Base-by-base conservation (phyloP, 2,113 vertebrate genomes). In the Pedetes capensis region DNA sequence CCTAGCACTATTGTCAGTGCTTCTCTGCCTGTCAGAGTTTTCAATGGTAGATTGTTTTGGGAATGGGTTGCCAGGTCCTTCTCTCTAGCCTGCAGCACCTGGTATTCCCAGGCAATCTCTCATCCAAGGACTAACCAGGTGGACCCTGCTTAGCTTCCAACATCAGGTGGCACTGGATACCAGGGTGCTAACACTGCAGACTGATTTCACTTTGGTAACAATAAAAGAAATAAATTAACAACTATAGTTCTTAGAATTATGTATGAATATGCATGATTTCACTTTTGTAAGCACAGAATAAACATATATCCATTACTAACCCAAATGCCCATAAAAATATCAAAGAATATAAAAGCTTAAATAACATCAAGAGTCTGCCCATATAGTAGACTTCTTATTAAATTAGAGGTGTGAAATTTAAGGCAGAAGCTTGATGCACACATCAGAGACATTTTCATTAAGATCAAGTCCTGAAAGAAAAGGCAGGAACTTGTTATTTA, bases 401-500 rank as follows among this genome's bases (percentile, higher is more conserved):
- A 93, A 91, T 74, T 81, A 87, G 39, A 47, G 71, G 89, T 23
- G 18, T 39, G 89, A 93, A 39, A 86, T 88, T 97, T 59, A 0
- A 1, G 95, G 51, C 32, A 75, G 95, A 53, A 47, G 72, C 1
- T 92, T 53, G 39, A 66, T 22, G 76, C 39, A 89, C 0, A 63
- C 2, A 74, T 59, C 59, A 93, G 81, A 72, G 57, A 27, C 7
- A 94, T 72, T 71, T 94, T 84, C 95, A 87, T 69, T 94, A 96
- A 94, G 8, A 93, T 63, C n/a, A 93, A 95, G 81, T 83, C 83
- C 27, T 18, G 22, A 69, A 71, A 94, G 7, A 44, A 92, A 96
- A 42, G 32, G 6, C 17, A 83, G 2, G 82, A 86, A 39, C 42
- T 20, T 34, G 37, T 14, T 55, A 55, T 49, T 25, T 42, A 37